Conservation (phyloP, 2,113 vertebrate species). For the Lutjanus erythropterus region DNA sequence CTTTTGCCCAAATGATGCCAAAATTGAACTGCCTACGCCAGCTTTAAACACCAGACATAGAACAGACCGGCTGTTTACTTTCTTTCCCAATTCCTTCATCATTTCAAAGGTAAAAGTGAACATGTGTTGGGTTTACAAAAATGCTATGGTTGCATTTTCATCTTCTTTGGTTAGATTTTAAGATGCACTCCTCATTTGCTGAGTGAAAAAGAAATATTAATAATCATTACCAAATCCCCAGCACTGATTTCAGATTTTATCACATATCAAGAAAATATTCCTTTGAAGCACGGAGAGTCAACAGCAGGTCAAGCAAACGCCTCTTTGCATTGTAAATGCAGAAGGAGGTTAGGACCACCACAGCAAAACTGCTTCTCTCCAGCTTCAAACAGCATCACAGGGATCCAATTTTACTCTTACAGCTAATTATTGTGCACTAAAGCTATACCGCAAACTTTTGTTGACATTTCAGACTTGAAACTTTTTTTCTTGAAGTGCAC, state of each 20-base stretch:
- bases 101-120: neutral
- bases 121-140: neutral
- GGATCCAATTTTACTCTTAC: conserved; percentile 21
- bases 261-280: conserved; percentile 15
- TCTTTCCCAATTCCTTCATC: neutral
- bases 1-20: no score
- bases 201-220: conserved; percentile 15
- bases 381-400: conserved; percentile 33
- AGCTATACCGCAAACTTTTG: conserved; percentile 10
- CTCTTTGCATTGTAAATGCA: conserved; percentile 54
- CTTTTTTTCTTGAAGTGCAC: conserved; percentile 9
- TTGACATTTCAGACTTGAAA: conserved; percentile 15
- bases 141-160: conserved; percentile 26
- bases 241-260: conserved; percentile 33
- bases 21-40: no score
- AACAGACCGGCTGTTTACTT: neutral
- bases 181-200: neutral
- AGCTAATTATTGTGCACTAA: conserved; percentile 23
- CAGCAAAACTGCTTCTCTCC: conserved; percentile 34
- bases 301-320: conserved; percentile 16
- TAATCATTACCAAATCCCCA: conserved; percentile 25
- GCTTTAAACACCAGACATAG: neutral
- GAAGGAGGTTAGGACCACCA: conserved; percentile 30
- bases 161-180: conserved; percentile 25
- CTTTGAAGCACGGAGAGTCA: conserved; percentile 40